Evolutionary conservation across 30 jellyfish, hydroid and myxozoan species (phyloP), one percentile per base, ranked within the genome.

Genomic region (Cassiopea andromeda): DNA sequence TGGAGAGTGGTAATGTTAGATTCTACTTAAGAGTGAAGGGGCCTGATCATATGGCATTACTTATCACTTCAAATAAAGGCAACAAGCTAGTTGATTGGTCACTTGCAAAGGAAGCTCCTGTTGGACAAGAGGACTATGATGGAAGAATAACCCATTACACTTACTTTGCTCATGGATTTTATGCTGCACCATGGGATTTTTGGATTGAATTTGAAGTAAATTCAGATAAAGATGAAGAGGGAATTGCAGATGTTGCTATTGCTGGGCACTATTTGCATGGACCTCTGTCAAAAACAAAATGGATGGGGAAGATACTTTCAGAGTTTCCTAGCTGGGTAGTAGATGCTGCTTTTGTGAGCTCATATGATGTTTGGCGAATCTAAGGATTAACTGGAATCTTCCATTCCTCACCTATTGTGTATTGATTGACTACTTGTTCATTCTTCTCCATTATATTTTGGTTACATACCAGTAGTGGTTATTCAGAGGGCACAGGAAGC

Each of bases 181-280:
- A 96, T 84, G 79, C 97, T 5, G 77, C 78, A 38, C 94, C 96
- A 45, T 96, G 99, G 99, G 88, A 91, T 50, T 96, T 96, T 75
- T 96, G 99, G 99, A 79, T 96, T 72, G 99, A 96, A 44, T 92
- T 96, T 80, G 90, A 88, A 93, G 98, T 90, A 16, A 61, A 57
- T 47, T 66, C 91, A 44, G 90, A 60, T 2, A 60, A 46, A 0
- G 87, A 68, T 17, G 90, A 70, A 60, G 83, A 48, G 58, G 68
- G 92, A 1, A 44, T 95, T 27, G 90, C 97, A 57, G 98, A 96
- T 71, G 54, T 96, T 48, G 95, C 98, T 2, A 27, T 89, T 67
- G 98, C 97, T 2, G 94, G 95, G 1, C 99, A 96, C 82, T 91
- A 54, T 73, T 48, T 96, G 9, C 98, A 91, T 80, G 98, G 99